Evolutionary conservation across 2,113 vertebrate genomes (phyloP).

Genomic region (Forbesichthys agassizii): DNA sequence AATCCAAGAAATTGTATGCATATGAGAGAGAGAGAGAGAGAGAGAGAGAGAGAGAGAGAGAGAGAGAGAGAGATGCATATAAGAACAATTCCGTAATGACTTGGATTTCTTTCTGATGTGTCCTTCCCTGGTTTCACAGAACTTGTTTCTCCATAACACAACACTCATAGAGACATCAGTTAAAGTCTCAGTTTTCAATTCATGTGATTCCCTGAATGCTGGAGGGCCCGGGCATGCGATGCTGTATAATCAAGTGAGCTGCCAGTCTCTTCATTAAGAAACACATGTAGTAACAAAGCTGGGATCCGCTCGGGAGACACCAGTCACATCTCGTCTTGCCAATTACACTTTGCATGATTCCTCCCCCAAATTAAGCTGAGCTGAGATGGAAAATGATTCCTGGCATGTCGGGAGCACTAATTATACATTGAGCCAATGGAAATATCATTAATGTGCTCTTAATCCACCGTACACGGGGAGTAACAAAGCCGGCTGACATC

Average conservation of each 20-base stretch:
- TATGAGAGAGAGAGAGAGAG: neutral
- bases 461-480: conserved; percentile 55
- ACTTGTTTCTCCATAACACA: neutral
- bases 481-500: conserved; percentile 57
- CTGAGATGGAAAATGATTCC: conserved; percentile 78
- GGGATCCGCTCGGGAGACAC: conserved; percentile 57
- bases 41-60: neutral
- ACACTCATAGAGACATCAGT: conserved; percentile 5
- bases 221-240: conserved; percentile 11
- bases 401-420: conserved; percentile 80
- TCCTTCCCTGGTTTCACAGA: neutral
- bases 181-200: conserved; percentile 17
- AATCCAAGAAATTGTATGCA: conserved; percentile 7
- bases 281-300: conserved; percentile 58
- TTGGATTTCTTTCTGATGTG: neutral
- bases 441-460: conserved; percentile 75
- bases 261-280: conserved; percentile 60
- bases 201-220: conserved; percentile 7
- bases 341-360: conserved; percentile 81
- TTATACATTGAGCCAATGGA: conserved; percentile 78
- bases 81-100: neutral
- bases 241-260: conserved; percentile 51
- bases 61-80: neutral
- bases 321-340: conserved; percentile 66
- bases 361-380: conserved; percentile 78